Evolutionary conservation across 2,113 vertebrate species (phyloP), one percentile per base, ranked within the genome.

Genomic region (Salvelinus fontinalis): DNA sequence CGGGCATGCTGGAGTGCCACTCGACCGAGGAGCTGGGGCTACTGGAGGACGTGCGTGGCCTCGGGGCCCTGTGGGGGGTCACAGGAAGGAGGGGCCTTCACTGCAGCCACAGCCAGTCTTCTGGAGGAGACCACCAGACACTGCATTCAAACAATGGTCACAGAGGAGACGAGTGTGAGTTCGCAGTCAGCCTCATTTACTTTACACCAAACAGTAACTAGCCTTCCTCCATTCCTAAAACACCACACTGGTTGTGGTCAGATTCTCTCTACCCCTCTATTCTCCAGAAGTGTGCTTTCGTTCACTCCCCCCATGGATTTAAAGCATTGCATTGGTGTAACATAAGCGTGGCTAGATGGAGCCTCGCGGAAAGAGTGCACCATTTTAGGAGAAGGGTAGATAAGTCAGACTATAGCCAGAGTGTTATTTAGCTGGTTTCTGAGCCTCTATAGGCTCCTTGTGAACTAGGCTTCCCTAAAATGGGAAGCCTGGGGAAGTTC

Each of bases 161-260:
- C 81, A 95, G 89, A 92, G 94, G 87, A 86, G 97, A 98, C 29
- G 92, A 97, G 81, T 0, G 97, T 99, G 90, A 96, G 97, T 95
- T 14, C 5, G 2, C 39, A 12, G 9, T 44, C 39, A 44, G 39
- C 39, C 9, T 44, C 2, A 44, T 11, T 44, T 44, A 44, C 39
- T 44, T 64, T 26, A 9, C 5, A 54, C 51, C 51, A 5, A 54
- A 18, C 51, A 16, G 16, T 54, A 54, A 54, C 1, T 54, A 54
- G 51, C 51, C 39, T 13, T 4, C 51, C 13, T 54, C 16, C 4
- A 5, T 54, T 54, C 51, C 16, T 54, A 51, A 51, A 14, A 51
- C 49, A 51, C 34, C 34, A 39, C 34, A 39, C 31, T 7, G 31
- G 31, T 1, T 34, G 31, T 34, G 6, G 14, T 16, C 51, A 54